These are phyloP conservation scores for Electrona antarctica DNA, from an alignment of 2,113 vertebrate genomes.

Conservation along the genomic window DNA sequence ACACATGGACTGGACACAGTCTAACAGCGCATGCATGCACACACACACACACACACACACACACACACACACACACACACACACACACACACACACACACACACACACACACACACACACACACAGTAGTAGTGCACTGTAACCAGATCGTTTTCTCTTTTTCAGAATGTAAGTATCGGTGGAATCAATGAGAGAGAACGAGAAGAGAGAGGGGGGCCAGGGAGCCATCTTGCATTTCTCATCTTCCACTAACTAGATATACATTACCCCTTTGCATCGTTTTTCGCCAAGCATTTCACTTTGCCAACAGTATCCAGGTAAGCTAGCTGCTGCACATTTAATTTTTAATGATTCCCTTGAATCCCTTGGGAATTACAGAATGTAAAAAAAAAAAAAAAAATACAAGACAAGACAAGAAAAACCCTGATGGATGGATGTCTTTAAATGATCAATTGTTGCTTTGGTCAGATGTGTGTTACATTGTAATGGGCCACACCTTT, in stretches of 20 bases:
- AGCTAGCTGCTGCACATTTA: conserved; percentile 62
- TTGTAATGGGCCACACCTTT: too few species aligned
- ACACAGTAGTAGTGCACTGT: background rate
- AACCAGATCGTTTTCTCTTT: conserved; percentile 56
- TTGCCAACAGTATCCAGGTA: conserved; percentile 58
- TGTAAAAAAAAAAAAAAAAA: conserved; percentile 34
- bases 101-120: background rate
- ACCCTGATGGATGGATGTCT: background rate
- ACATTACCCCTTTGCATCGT: conserved; percentile 59
- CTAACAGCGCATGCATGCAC: background rate
- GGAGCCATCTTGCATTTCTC: conserved; percentile 69
- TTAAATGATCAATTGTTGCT: background rate
- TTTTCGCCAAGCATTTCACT: conserved; percentile 62
- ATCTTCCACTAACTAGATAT: conserved; percentile 60
- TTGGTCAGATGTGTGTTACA: background rate
- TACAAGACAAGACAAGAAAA: background rate
- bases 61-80: background rate
- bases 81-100: background rate
- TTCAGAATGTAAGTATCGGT: conserved; percentile 63
- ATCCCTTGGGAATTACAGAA: conserved; percentile 74
- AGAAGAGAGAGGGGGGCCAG: conserved; percentile 44
- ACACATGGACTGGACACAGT: conserved; percentile 8
- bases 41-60: background rate
- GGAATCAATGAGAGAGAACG: conserved; percentile 14
- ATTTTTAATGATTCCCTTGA: conserved; percentile 77